phyloP scores from a whole-genome alignment of 2,113 vertebrate species.

The Scortum barcoo region DNA sequence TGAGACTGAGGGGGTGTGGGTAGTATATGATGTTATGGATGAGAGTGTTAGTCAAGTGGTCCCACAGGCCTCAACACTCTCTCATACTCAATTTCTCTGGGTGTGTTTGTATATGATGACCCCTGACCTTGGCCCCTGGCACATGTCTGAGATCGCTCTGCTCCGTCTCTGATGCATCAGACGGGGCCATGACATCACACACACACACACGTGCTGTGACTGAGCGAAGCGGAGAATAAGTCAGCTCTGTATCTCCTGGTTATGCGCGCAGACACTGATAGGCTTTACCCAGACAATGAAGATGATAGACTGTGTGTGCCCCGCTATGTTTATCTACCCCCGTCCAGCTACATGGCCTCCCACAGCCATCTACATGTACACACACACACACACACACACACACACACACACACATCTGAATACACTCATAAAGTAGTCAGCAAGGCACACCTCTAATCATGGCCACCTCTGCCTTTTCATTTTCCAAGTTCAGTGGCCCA shows the following conservation, averaged over 20 bases:
- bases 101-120: slow-evolving; percentile 74
- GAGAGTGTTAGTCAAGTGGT: slow-evolving; percentile 68
- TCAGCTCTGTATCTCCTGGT: slow-evolving; percentile 52
- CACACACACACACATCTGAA: slow-evolving; percentile 60
- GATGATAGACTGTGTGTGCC: slow-evolving; percentile 59
- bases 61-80: slow-evolving; percentile 44
- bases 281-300: slow-evolving; percentile 53
- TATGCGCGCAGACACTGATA: slow-evolving; percentile 42
- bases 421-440: slow-evolving; percentile 74
- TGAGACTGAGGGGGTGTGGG: not conserved
- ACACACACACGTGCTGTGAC: slow-evolving; percentile 20
- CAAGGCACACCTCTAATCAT: slow-evolving; percentile 75
- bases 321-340: slow-evolving; percentile 59
- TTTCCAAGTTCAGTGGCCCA: slow-evolving; percentile 77
- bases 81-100: slow-evolving; percentile 72
- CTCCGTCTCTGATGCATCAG: slow-evolving; percentile 63
- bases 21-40: slow-evolving; percentile 45
- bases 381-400: slow-evolving; percentile 40
- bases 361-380: slow-evolving; percentile 45
- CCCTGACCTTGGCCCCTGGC: slow-evolving; percentile 66
- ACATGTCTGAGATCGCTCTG: slow-evolving; percentile 66
- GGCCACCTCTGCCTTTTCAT: slow-evolving; percentile 76
- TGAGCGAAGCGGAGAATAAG: slow-evolving; percentile 54
- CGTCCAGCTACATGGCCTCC: slow-evolving; percentile 35
- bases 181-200: slow-evolving; percentile 59